Evolutionary conservation across 2,888 invertebrate genomes (phyloP), one percentile per base, ranked within the genome.

Genomic region (Monochamus alternatus): DNA sequence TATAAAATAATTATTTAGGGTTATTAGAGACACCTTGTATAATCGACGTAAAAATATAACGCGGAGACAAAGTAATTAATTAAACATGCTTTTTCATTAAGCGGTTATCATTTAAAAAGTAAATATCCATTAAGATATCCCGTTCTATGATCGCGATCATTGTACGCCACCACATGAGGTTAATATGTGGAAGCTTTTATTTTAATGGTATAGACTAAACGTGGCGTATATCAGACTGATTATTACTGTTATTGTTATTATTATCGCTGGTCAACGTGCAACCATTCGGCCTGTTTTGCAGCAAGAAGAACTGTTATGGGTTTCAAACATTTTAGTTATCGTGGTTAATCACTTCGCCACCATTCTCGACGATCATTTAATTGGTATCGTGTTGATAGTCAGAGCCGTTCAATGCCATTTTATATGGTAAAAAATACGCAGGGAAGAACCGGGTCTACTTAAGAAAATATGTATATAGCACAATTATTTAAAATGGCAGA

Each of bases 131-230:
- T 55, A n/a, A 55, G n/a, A 55, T 55, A 55, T 2, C 55, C 14
- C 55, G 55, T 55, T 51, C 9, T 51, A 51, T 51, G 4, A 3
- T 12, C 32, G 10, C 43, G 3, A 5, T 4, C 22, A 64, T 64
- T 64, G 10, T 38, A 43, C 38, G 8, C 38, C n/a, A 43, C 43
- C 44, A 44, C 7, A 14, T 43, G 43, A 43, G 7, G 14, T n/a
- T n/a, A 12, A 64, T 64, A 38, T 43, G 64, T 22, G 12, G 65
- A 31, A 47, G 38, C 47, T 66, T 51, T 66, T 22, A 44, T 66
- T 66, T 66, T 66, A 66, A 66, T 66, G 31, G 65, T 4, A 55
- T 51, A 7, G 30, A 52, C 65, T 66, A 66, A 66, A 66, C 30
- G 51, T 22, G 51, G 43, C 30, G 51, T 66, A 52, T 51, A 66